Conservation (phyloP, 2,888 invertebrate species). For the Chrysolina americana region DNA sequence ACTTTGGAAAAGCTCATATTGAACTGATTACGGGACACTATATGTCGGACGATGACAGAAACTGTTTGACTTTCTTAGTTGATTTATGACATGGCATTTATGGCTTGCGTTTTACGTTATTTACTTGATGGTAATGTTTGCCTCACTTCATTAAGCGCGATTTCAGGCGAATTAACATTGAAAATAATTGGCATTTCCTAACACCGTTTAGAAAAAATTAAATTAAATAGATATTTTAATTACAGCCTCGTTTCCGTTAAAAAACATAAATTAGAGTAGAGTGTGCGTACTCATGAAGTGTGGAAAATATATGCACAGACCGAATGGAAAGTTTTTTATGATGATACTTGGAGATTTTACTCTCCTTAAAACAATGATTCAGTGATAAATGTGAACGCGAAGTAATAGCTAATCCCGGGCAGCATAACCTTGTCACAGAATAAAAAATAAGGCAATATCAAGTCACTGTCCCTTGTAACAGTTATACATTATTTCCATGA, state of each 20-base stretch:
- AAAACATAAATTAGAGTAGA: constrained; percentile 25
- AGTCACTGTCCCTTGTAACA: too few relatives aligned
- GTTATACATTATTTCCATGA: too few relatives aligned
- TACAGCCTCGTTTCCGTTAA: constrained; percentile 25
- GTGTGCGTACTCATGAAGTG: constrained; percentile 7
- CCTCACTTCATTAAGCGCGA: constrained; percentile 16
- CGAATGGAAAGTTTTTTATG: background rate
- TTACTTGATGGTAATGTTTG: background rate
- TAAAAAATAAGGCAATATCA: too few relatives aligned
- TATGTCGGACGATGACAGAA: too few relatives aligned
- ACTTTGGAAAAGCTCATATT: too few relatives aligned
- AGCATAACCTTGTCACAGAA: too few relatives aligned
- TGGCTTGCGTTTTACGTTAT: background rate
- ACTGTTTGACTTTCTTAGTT: too few relatives aligned
- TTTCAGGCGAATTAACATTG: constrained; percentile 23
- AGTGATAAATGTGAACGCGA: too few relatives aligned
- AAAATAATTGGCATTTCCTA: constrained; percentile 30
- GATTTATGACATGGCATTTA: too few relatives aligned
- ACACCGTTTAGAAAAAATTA: constrained; percentile 3
- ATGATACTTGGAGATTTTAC: background rate
- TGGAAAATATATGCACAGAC: background rate
- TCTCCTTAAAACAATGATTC: background rate
- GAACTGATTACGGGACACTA: too few relatives aligned
- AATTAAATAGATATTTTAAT: constrained; percentile 22
- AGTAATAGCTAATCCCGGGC: too few relatives aligned